Base-by-base conservation (phyloP, 2,888 invertebrate species). In the Drosophila falleni region DNA sequence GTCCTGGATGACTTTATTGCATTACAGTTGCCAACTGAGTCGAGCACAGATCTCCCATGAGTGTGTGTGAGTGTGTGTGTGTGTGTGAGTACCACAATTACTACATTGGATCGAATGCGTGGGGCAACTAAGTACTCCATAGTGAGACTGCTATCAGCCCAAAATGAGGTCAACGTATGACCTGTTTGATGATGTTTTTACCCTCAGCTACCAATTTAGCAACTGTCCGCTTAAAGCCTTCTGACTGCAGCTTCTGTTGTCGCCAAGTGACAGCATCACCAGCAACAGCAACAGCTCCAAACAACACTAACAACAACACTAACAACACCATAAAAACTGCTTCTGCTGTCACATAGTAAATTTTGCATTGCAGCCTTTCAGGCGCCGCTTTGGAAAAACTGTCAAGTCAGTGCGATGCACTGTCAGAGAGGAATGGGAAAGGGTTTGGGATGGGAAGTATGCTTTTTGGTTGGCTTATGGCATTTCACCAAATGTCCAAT, bases 1-100 rank as follows among this genome's bases (percentile, higher is more conserved):
- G 70, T 71, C 63, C 81, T 41, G 80, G 41, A 54, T 71, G 74
- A 70, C 73, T 82, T 89, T 89, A 84, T 84, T 80, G 85, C 85
- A 85, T 89, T 85, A 89, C 89, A 58, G 68, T 59, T 64, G 69
- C 64, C 68, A 55, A 42, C 62, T 42, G 64, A 37, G 68, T 26
- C 16, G 74, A 49, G 33, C 51, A 31, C 51, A 11, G 3, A 42
- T 13, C 37, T 4, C 13, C n/a, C 33, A 16, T 41, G 41, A 29
- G 44, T 29, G 41, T 50, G 51, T 29, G 35, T 50, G 51, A 44
- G 19, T 41, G 41, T 42, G 51, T 46, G 35, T 49, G 42, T 47
- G 39, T 53, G 50, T 53, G 66, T 49, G 44, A 37, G 33, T 47
- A 29, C 74, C 70, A 55, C 79, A 81, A 74, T 79, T 81, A 86